These are phyloP conservation scores for Elephas maximus DNA, from an alignment of 2,113 vertebrate genomes.

Conservation along the genomic window DNA sequence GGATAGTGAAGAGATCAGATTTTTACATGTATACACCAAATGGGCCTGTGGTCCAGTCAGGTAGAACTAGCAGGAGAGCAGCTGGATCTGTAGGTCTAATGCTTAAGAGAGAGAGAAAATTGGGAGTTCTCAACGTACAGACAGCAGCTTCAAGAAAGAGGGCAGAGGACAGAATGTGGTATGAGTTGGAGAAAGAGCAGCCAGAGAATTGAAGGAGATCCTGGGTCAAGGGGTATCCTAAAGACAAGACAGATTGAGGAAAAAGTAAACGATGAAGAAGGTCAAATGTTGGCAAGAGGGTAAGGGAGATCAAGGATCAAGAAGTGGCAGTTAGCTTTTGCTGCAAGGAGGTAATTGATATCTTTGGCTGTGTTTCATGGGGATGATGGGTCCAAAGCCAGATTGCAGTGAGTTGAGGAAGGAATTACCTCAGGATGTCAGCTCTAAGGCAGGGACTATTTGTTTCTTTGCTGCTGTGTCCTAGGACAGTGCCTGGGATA, in stretches of 20 bases:
- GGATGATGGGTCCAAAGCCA: background rate
- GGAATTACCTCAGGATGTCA: background rate
- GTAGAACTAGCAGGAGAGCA: background rate
- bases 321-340: background rate
- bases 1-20: background rate
- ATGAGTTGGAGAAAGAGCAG: slow-evolving; percentile 5
- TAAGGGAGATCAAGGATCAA: background rate
- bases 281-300: background rate
- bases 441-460: background rate
- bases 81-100: background rate
- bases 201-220: background rate
- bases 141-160: background rate
- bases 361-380: background rate
- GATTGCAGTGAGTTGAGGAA: background rate
- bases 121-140: background rate
- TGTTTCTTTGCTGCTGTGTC: background rate
- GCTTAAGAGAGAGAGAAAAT: background rate
- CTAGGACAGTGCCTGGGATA: background rate
- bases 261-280: background rate
- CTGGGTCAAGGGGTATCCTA: background rate
- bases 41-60: background rate
- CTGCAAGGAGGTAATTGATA: background rate
- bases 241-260: background rate
- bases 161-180: background rate
- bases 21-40: background rate